These are phyloP conservation scores for Agonopterix arenella DNA, from an alignment of 2,888 invertebrate genomes.

Conservation along the genomic window DNA sequence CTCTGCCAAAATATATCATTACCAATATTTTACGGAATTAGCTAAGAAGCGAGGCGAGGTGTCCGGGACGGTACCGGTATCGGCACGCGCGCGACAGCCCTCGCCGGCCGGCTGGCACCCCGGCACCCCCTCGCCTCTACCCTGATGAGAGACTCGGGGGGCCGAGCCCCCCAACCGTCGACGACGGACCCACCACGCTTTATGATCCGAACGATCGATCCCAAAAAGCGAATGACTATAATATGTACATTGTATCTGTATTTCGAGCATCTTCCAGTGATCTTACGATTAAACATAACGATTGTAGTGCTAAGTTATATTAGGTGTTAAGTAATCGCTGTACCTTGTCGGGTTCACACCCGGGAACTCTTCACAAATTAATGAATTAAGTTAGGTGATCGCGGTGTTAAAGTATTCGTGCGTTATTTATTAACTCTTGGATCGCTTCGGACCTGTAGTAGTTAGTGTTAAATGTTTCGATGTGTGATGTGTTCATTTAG, in stretches of 20 bases:
- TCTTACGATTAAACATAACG: constrained; percentile 61
- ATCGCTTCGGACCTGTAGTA: constrained; percentile 63
- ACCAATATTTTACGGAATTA: constrained; percentile 56
- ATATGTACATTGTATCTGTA: constrained; percentile 53
- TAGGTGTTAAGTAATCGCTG: constrained; percentile 61
- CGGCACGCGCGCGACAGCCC: neutral
- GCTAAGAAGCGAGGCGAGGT: constrained; percentile 21
- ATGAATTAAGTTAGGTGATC: constrained; percentile 54
- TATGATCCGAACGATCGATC: constrained; percentile 28
- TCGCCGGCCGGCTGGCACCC: no score
- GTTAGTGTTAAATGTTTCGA: constrained; percentile 65
- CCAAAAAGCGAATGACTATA: constrained; percentile 42
- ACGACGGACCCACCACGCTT: constrained; percentile 30
- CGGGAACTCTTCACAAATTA: constrained; percentile 69
- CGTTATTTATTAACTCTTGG: constrained; percentile 45
- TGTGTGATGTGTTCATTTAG: constrained; percentile 72
- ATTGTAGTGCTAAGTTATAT: constrained; percentile 61
- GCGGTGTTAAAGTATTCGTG: constrained; percentile 49
- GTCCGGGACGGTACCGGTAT: constrained; percentile 5
- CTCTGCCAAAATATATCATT: constrained; percentile 77
- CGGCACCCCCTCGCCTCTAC: constrained; percentile 4
- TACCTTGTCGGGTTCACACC: constrained; percentile 56
- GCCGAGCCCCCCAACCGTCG: constrained; percentile 12
- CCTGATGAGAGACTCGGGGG: constrained; percentile 22
- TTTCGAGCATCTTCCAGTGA: constrained; percentile 72